Base-by-base conservation (phyloP, 2,888 invertebrate genomes). In the Schrankia costaestrigalis region DNA sequence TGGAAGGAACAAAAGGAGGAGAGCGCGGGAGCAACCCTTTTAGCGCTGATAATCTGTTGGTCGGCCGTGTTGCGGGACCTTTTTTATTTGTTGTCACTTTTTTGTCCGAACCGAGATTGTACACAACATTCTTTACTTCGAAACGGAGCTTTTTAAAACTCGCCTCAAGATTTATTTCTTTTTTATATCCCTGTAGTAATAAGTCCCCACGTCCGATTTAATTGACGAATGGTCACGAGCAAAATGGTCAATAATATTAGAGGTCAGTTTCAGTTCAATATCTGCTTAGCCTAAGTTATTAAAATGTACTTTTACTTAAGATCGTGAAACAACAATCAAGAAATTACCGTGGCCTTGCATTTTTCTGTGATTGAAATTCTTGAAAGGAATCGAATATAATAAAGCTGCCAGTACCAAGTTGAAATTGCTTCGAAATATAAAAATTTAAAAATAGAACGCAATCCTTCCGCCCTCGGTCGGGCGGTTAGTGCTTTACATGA, bases 51-150 rank as follows among this genome's bases (percentile, higher is more conserved):
- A 85, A 87, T 86, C 86, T 86, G 85, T 86, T 83, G 85, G 72
- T 78, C 70, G 84, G 79, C 82, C 82, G 81, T 79, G 84, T 84
- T 78, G 77, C 75, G 71, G 71, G 73, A 74, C 74, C 57, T 78
- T 76, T 80, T 80, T 86, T 82, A 76, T 81, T 82, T 79, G 80
- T 85, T 86, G 86, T 87, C 86, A 87, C 86, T 87, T 87, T 85
- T 87, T 87, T 85, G 82, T 83, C 80, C 75, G 78, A 78, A 78
- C 77, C 78, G 60, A 85, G 85, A 85, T 85, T 86, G 86, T 86
- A 86, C 85, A 85, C 84, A 84, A 85, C 85, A 87, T 87, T 86
- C 86, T 87, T 87, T 87, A 87, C 86, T 86, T 75, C 85, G 86
- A 77, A 86, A 86, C 79, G 84, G 65, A 79, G 81, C 82, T 86